Base-by-base conservation (phyloP, 2,113 vertebrate species). In the Circaetus gallicus region DNA sequence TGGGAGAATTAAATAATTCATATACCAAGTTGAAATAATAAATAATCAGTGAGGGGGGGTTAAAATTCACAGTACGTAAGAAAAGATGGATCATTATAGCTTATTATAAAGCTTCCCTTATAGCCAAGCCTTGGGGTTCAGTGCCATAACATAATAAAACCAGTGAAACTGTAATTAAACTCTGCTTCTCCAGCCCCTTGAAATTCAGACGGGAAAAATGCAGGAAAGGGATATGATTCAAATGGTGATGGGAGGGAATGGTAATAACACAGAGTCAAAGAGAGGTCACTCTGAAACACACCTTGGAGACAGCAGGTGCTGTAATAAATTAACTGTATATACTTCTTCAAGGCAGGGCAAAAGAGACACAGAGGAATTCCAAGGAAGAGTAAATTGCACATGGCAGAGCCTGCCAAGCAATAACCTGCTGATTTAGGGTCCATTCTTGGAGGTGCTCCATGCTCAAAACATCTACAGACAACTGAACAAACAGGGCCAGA, bases 231-330 rank as follows among this genome's bases (percentile, higher is more conserved):
- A 80, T 90, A 88, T 77, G 78, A 90, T 86, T 82, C 86, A 85
- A 79, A 90, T 65, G 50, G 26, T 85, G 53, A 85, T 95, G 62
- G n/a, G 58, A 93, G 22, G 31, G 86, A 95, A 85, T 70, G n/a
- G 45, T 88, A 88, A 92, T 93, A 77, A 73, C 56, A 50, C 13
- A 9, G 31, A 93, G 71, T 73, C 86, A 94, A 91, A 89, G 40
- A 88, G 32, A 82, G 87, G 89, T 95, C 74, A 83, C 80, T 95
- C 74, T 70, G 70, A 94, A 97, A 88, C 82, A 80, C 59, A 86
- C 66, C 74, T 91, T 90, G 67, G 89, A 63, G 94, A 91, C 61
- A 83, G 53, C 70, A 95, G 91, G 78, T 95, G 78, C 63, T 67
- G 62, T 73, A 80, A 94, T 95, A 97, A 91, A 94, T 95, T 94